Conservation (phyloP, 2,113 vertebrate genomes). For the Plectropomus leopardus region DNA sequence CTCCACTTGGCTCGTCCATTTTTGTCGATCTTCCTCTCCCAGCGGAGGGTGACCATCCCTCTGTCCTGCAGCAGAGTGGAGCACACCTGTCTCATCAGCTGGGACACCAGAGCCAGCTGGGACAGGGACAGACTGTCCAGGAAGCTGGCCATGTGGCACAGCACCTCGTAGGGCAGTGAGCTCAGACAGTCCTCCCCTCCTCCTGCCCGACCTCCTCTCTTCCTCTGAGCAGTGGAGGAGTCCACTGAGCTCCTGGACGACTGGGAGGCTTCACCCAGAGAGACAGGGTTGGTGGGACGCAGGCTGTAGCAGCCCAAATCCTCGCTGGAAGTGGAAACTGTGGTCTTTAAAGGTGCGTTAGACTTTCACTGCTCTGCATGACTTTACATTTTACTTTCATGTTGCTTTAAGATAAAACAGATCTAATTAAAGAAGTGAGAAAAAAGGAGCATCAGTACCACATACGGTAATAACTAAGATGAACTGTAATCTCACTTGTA, state of each 20-base stretch:
- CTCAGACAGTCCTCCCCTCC: conserved; percentile 86
- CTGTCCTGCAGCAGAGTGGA: conserved; percentile 91
- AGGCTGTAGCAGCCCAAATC: conserved; percentile 91
- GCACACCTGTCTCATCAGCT: conserved; percentile 93
- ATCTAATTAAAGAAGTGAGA: too few species aligned
- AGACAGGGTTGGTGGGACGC: conserved; percentile 82
- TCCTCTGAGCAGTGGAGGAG: too few species aligned
- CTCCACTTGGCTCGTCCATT: conserved; percentile 90
- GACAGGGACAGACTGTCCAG: conserved; percentile 94
- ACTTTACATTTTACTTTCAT: too few species aligned
- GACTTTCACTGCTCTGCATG: neutral
- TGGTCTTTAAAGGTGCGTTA: neutral
- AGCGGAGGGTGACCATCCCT: conserved; percentile 94
- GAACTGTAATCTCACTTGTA: conserved; percentile 82
- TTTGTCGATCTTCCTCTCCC: conserved; percentile 90
- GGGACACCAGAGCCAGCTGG: conserved; percentile 94
- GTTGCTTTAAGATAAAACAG: too few species aligned
- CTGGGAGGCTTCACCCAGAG: conserved; percentile 70
- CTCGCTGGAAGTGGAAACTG: conserved; percentile 65
- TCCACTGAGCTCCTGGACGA: too few species aligned
- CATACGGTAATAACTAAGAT: neutral
- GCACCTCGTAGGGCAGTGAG: conserved; percentile 91
- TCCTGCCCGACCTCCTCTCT: conserved; percentile 24
- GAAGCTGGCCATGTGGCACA: conserved; percentile 92
- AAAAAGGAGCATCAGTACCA: neutral